Percentiles rank a stretch among this genome's conserved stretches.
Conservation (phyloP, 1,140 invertebrate species). For the Linepithema humile region DNA sequence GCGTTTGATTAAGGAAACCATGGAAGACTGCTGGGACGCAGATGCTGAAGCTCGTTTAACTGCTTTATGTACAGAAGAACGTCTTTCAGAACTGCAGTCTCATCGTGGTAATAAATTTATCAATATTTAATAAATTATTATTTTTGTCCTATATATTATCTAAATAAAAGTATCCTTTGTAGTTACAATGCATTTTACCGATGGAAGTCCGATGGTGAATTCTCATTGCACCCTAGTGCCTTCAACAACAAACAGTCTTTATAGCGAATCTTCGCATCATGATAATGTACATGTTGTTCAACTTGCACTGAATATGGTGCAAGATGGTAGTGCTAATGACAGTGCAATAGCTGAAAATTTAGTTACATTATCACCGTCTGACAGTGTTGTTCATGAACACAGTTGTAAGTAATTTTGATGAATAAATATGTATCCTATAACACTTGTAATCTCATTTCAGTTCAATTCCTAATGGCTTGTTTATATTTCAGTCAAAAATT, state of each 20-base stretch:
- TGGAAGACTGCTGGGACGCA: conserved; percentile 97
- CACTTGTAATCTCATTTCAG: background rate
- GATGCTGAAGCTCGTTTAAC: conserved; percentile 96
- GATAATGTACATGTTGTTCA: conserved; percentile 74
- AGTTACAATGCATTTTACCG: conserved; percentile 82
- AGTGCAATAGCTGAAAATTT: conserved; percentile 74
- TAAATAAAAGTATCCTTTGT: conserved; percentile 32
- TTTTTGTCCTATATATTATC: background rate
- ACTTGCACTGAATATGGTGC: conserved; percentile 62
- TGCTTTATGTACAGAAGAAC: conserved; percentile 94
- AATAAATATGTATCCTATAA: conserved; percentile 4
- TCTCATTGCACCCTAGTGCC: conserved; percentile 78
- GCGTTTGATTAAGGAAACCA: conserved; percentile 92
- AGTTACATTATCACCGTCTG: conserved; percentile 82
- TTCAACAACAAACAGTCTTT: conserved; percentile 78
- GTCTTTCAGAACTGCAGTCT: conserved; percentile 90
- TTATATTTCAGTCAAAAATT: conserved; percentile 82
- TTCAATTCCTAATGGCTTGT: background rate
- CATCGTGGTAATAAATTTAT: conserved; percentile 74
- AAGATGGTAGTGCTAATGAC: conserved; percentile 69
- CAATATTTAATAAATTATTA: background rate
- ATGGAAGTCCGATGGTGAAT: conserved; percentile 86
- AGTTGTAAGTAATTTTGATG: conserved; percentile 74
- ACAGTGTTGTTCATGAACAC: conserved; percentile 79
- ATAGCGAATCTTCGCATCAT: conserved; percentile 75